These are phyloP conservation scores for Tauraco erythrolophus DNA, from an alignment of 2,113 vertebrate species.

Conservation along the genomic window DNA sequence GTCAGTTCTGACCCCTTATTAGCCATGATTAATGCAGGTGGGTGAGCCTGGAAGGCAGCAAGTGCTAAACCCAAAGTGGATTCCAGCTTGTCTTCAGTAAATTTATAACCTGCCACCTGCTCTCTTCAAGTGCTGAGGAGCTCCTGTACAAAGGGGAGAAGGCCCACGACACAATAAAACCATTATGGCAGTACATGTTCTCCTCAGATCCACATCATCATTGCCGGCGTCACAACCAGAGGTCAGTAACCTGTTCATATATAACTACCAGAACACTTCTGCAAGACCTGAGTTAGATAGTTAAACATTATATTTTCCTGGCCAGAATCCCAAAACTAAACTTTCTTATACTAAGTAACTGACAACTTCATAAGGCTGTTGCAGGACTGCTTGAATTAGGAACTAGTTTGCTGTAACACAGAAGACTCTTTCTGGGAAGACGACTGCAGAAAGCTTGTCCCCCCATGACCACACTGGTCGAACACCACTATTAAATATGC, in stretches of 20 bases:
- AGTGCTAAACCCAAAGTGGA: not conserved
- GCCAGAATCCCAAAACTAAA: not conserved
- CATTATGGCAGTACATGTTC: fast-evolving
- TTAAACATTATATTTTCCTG: not conserved
- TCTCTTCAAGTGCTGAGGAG: not conserved
- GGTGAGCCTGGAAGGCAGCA: not conserved
- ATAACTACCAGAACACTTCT: not conserved
- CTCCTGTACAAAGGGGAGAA: not conserved
- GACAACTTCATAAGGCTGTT: not conserved
- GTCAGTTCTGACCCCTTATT: not conserved
- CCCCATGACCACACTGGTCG: not conserved
- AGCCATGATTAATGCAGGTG: not conserved
- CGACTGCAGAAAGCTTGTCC: fast-evolving
- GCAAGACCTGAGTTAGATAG: not conserved
- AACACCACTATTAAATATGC: not conserved
- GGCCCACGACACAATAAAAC: not conserved
- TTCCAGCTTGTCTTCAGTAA: conserved; percentile 27
- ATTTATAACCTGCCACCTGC: not conserved
- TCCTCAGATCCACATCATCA: not conserved
- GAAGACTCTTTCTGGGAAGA: not conserved
- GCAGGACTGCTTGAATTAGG: not conserved
- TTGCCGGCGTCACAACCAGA: not conserved
- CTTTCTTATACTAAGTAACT: not conserved
- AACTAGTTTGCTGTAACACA: not conserved
- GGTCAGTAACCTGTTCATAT: not conserved